Base-by-base conservation (phyloP, 2,888 invertebrate species). In the Lasioglossum zephyrum region DNA sequence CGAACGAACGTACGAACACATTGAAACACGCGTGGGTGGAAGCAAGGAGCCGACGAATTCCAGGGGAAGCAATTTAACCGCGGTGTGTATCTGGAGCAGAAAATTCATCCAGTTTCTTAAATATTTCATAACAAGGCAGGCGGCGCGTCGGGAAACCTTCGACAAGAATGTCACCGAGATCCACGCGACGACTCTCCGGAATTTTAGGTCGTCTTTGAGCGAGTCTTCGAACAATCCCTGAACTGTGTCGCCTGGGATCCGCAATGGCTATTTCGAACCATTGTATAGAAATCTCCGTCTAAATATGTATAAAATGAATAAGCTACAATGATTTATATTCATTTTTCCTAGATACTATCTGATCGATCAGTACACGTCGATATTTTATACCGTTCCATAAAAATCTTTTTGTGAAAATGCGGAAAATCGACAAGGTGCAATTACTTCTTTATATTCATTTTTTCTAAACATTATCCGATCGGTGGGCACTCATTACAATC, bases 61-160 rank as follows among this genome's bases (percentile, higher is more conserved):
- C 13, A 8, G 26, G 26, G 16, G 66, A 75, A 60, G 39, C n/a
- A 18, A 66, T 76, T 81, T 44, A 31, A 6, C 18, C 47, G 22
- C 44, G 6, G 31, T 5, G n/a, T n/a, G 39, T 36, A 70, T 74
- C 4, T 49, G 2, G 72, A 73, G n/a, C 70, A n/a, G 60, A 31
- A 63, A 69, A 82, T 39, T 41, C 53, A 22, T 60, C 26, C 26
- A 31, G 44, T 77, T 66, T 60, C 82, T 84, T 77, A 77, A 77
- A 77, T 82, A 77, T 82, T 77, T 84, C 82, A 57, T 41, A 53
- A 81, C 36, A 72, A 73, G 77, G 69, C 73, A 16, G 6, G 4
- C n/a, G 5, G 26, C 44, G 69, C 41, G n/a, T 11, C 57, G 57
- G 36, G 4, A 70, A 74, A 47, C 41, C 57, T 57, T 74, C 69